These are phyloP conservation scores for Ranitomeya imitator DNA, from an alignment of 2,113 vertebrate genomes.

Conservation along the genomic window DNA sequence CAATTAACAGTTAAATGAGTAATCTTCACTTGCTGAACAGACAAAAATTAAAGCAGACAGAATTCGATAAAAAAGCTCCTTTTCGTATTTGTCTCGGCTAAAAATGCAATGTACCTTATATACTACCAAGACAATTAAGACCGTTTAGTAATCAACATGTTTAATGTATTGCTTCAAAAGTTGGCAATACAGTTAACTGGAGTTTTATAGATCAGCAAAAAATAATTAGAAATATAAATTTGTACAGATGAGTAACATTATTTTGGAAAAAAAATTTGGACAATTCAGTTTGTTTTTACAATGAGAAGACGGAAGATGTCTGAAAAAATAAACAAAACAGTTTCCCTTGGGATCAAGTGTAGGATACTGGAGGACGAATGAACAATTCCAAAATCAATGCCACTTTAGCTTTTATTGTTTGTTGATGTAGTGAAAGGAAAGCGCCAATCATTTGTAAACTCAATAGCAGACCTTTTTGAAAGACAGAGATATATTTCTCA, in stretches of 20 bases:
- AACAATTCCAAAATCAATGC: slow-evolving; percentile 1
- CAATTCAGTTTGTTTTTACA: not conserved
- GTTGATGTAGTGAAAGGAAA: not conserved
- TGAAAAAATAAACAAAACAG: not conserved
- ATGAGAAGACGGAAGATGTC: not conserved
- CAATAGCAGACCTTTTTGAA: slow-evolving; percentile 2
- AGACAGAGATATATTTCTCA: slow-evolving; percentile 10
- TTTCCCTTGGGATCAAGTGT: not conserved
- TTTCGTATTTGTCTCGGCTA: not conserved
- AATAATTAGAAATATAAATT: not conserved
- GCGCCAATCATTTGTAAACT: slow-evolving; percentile 1
- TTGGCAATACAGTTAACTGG: not conserved
- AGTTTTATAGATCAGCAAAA: not conserved
- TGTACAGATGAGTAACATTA: not conserved
- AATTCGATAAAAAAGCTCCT: slow-evolving; percentile 38
- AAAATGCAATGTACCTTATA: slow-evolving; percentile 32
- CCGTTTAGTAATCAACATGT: not conserved
- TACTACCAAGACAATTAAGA: slow-evolving; percentile 23
- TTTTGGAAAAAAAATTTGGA: not conserved
- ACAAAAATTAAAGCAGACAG: slow-evolving; percentile 51
- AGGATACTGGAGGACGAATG: not conserved
- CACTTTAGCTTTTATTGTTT: slow-evolving; percentile 2
- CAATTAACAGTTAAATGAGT: slow-evolving; percentile 56
- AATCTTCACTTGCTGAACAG: slow-evolving; percentile 37
- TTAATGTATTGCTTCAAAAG: not conserved